Evolutionary conservation across 1,140 invertebrate species (phyloP).

Genomic region (Matsumurasca onukii): DNA sequence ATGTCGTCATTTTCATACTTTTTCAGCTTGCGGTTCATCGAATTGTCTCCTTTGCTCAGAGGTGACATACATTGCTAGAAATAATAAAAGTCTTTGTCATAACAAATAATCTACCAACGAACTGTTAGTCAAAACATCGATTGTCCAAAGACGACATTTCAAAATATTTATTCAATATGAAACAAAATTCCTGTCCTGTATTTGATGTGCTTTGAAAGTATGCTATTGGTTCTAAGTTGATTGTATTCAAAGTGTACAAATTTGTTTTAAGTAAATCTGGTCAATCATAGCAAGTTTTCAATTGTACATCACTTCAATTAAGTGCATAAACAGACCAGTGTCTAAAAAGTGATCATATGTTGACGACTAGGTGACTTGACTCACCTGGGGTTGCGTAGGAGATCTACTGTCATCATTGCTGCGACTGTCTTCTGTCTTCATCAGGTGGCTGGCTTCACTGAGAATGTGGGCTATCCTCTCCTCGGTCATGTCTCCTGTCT

Average conservation of each 20-base stretch:
- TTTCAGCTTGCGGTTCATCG: conserved; percentile 71
- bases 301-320: too few species aligned
- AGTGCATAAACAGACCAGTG: too few species aligned
- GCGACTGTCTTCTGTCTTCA: conserved; percentile 60
- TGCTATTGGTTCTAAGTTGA: too few species aligned
- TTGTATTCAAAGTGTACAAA: too few species aligned
- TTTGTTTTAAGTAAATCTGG: too few species aligned
- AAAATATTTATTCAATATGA: too few species aligned
- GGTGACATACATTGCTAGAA: conserved; percentile 43
- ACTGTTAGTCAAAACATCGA: too few species aligned
- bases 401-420: conserved; percentile 82
- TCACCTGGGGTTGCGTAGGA: conserved; percentile 53
- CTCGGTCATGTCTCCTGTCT: conserved; percentile 81
- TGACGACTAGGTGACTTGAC: not conserved
- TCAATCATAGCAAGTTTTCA: too few species aligned
- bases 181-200: too few species aligned
- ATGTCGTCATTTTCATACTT: conserved; percentile 93
- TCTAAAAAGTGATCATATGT: too few species aligned
- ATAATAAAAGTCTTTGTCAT: conserved; percentile 18
- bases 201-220: too few species aligned
- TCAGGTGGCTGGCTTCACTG: conserved; percentile 80
- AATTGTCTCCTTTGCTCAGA: conserved; percentile 38
- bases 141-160: too few species aligned
- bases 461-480: conserved; percentile 93
- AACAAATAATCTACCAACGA: conserved; percentile 14